Evolutionary conservation across 2,113 vertebrate genomes (phyloP), one percentile per base, ranked within the genome.

Genomic region (Plectropomus leopardus): DNA sequence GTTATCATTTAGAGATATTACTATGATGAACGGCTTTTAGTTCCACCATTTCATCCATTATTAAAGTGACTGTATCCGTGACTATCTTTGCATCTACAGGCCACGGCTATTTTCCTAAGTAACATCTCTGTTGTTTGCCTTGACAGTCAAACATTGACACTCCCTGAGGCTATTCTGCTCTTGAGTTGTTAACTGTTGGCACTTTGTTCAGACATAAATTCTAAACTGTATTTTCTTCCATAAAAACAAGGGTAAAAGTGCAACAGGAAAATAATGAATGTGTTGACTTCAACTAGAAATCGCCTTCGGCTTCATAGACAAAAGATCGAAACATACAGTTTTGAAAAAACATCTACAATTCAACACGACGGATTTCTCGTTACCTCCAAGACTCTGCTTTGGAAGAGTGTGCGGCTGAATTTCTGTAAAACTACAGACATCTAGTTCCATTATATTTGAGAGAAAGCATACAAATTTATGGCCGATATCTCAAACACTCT

Each of bases 11-110:
- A 54, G 4, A 70, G 26, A 24, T 45, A 63, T 70, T 19, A 61
- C 19, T 1, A 61, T 53, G 7, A 54, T 26, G 6, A 40, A 63
- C 13, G n/a, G 7, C 58, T 26, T 36, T 71, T 34, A 59, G 14
- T 44, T 67, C 7, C 28, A 48, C 7, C 9, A 68, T 51, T 66
- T 51, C 24, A 32, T 54, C 16, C 5, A 0, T 24, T 10, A 65
- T 57, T 48, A 1, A 54, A 34, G 32, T 17, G 1, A 28, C 23
- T 10, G 6, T 50, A 28, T 48, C 44, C 67, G 4, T 72, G 53
- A 44, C 53, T 34, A n/a, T 47, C 36, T 66, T 45, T 21, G 44
- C 24, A 51, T 66, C 32, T 54, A 17, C 50, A 69, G 40, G 59
- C 26, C 60, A 54, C 26, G 11, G 32, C 24, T 53, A 19, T 45